Evolutionary conservation across 2,888 invertebrate genomes (phyloP), one percentile per base, ranked within the genome.

Genomic region (Fragum whitleyi): DNA sequence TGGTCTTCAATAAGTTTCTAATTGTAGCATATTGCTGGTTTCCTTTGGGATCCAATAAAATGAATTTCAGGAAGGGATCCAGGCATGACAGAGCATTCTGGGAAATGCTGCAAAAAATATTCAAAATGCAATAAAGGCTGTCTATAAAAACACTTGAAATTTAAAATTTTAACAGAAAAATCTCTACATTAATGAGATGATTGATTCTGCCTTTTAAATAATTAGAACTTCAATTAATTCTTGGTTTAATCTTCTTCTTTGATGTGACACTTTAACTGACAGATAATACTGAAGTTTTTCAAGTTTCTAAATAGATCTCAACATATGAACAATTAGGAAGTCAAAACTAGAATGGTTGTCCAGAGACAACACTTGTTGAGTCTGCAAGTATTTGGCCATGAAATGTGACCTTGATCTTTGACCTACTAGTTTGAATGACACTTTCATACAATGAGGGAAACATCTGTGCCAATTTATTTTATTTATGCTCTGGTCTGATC

Each of bases 11-110:
- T 47, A 77, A 69, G 7, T 71, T 57, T 71, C 89, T 82, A 32
- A 89, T 76, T 26, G 83, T 81, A 7, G 77, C 59, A 72, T 86
- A 88, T 62, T 88, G 83, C 2, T 83, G 75, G 16, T 83, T 86
- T 26, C 88, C 87, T 39, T 86, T 83, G 2, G 92, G 92, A 74
- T 92, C 91, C 79, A 90, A 79, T 36, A 92, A 78, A 1, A 91
- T 84, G 83, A 90, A 92, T 71, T 88, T 89, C 23, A 92, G 42
- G 69, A 92, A 89, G 9, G 92, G 91, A 36, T 85, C 83, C 69
- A 92, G 76, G 51, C 91, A 77, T 14, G 68, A 71, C 29, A 88
- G 62, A 0, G 84, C 84, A 62, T 85, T 77, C 36, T 76, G 36
- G 69, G 78, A 75, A 1, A 91, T 80, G 51, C 91, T 91, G 83